These are phyloP conservation scores for Lordiphosa mommai DNA, from an alignment of 1,140 invertebrate species.

Conservation along the genomic window DNA sequence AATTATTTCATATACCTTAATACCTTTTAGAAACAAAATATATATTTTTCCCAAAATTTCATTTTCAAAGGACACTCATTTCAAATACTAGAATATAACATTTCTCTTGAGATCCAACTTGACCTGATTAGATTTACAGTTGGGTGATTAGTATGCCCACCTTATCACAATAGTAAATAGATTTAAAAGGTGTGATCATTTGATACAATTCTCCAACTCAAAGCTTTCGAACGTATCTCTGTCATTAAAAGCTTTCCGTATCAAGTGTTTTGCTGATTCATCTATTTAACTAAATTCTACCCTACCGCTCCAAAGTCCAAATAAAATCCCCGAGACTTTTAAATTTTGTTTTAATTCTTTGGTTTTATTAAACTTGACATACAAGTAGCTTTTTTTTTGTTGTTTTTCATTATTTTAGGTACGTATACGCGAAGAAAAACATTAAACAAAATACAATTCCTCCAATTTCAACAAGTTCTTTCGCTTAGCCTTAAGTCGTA, in stretches of 20 bases:
- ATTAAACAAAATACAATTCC: not conserved
- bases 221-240: not conserved
- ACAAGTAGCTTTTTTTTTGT: slow-evolving; percentile 20
- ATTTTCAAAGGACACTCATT: no score
- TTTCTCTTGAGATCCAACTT: no score
- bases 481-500: not conserved
- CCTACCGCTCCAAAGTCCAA: not conserved
- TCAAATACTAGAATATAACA: no score
- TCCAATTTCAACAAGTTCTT: not conserved
- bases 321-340: not conserved
- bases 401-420: slow-evolving; percentile 11
- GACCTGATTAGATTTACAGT: no score
- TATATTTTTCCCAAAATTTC: no score
- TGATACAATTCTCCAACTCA: no score
- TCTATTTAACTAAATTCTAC: not conserved
- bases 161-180: no score
- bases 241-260: not conserved
- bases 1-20: no score
- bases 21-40: no score
- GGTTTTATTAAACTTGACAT: slow-evolving; percentile 48
- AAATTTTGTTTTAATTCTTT: slow-evolving; percentile 19
- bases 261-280: not conserved
- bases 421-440: slow-evolving; percentile 4
- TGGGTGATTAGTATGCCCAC: no score
- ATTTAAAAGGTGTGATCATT: no score